A percentile compares a stretch with the other conserved stretches of the same genome.
Evolutionary conservation across 2,888 invertebrate species (phyloP).

Genomic region (Sarcophaga rosellei): DNA sequence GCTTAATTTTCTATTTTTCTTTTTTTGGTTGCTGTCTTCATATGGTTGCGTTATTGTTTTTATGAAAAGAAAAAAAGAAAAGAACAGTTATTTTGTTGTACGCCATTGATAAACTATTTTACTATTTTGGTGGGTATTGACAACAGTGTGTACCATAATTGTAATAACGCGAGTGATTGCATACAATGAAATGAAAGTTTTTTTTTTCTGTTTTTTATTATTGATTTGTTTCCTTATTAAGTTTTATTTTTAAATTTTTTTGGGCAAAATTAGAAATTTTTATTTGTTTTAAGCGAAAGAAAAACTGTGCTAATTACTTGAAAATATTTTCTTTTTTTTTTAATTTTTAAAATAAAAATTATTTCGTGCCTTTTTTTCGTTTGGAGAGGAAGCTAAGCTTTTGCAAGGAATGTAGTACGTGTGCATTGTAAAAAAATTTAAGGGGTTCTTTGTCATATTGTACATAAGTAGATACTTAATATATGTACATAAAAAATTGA

Average conservation of each 20-base stretch:
- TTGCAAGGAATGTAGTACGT: no score
- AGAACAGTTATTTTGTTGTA: neutral
- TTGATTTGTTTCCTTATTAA: conserved; percentile 23
- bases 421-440: no score
- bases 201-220: neutral
- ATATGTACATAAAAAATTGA: no score
- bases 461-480: no score
- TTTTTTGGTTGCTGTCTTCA: no score
- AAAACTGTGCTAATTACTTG: conserved; percentile 10
- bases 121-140: neutral
- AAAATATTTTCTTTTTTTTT: neutral
- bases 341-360: neutral
- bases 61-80: neutral
- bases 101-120: neutral
- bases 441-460: no score
- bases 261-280: conserved; percentile 9
- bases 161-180: neutral
- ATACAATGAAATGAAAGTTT: conserved; percentile 48
- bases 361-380: neutral
- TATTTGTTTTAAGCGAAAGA: neutral
- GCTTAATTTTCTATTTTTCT: no score
- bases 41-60: no score
- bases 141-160: neutral
- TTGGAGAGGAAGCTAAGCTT: neutral
- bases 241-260: neutral